phyloP scores from a whole-genome alignment of 2,888 invertebrate genomes.

The Eremobia ochroleuca region DNA sequence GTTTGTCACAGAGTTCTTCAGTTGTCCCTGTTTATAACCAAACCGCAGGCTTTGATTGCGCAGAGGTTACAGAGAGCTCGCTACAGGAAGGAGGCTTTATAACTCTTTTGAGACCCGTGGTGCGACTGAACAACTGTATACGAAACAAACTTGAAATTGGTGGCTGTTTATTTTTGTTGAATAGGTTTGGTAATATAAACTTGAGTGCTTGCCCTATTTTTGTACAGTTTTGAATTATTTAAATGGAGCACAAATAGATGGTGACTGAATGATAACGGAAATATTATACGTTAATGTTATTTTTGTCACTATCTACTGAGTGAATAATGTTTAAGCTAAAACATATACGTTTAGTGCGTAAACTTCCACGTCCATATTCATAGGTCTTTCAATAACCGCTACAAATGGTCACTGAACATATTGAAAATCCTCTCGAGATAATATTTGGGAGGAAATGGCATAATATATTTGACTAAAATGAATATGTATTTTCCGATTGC shows the following conservation, averaged over 20 bases:
- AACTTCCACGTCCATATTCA: not conserved
- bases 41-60: slow-evolving; percentile 67
- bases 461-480: not conserved
- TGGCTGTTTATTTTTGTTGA: slow-evolving; percentile 55
- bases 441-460: not conserved
- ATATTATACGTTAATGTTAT: not conserved
- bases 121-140: slow-evolving; percentile 20
- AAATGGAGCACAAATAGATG: not conserved
- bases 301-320: not conserved
- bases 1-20: slow-evolving; percentile 64
- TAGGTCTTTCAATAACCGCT: not conserved
- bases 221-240: not conserved
- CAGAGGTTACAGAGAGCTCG: slow-evolving; percentile 23
- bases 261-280: not conserved
- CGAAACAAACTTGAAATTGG: slow-evolving; percentile 49
- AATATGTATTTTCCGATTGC: not conserved
- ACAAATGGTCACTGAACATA: not conserved
- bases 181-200: slow-evolving; percentile 29
- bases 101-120: slow-evolving; percentile 49
- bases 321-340: not conserved
- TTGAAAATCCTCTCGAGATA: not conserved
- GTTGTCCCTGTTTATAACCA: slow-evolving; percentile 63
- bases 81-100: slow-evolving; percentile 55
- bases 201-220: not conserved
- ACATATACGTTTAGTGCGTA: not conserved